phyloP scores from a whole-genome alignment of 1,140 invertebrate genomes.

The Brachionus manjavacas region DNA sequence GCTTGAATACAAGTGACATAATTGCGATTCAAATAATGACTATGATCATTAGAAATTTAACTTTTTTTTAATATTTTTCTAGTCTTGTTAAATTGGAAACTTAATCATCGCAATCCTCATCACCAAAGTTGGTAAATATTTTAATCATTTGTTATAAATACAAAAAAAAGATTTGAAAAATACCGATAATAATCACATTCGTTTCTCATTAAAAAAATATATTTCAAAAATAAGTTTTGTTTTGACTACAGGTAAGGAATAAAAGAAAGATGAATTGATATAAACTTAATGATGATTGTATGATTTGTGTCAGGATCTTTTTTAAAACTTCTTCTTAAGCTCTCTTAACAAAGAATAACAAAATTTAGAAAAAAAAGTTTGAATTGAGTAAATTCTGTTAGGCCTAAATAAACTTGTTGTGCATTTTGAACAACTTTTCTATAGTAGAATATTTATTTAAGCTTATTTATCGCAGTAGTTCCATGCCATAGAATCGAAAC shows the following conservation, averaged over 20 bases:
- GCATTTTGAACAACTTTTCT: not conserved
- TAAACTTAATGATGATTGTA: not conserved
- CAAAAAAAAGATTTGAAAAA: not conserved
- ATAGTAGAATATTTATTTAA: not conserved
- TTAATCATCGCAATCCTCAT: slow-evolving; percentile 1
- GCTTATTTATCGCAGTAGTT: not conserved
- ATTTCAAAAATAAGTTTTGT: slow-evolving; percentile 29
- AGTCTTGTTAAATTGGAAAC: slow-evolving; percentile 17
- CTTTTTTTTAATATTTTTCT: slow-evolving; percentile 9
- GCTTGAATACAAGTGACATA: not conserved
- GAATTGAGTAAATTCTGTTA: not conserved
- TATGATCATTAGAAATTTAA: slow-evolving; percentile 30
- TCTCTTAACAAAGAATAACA: not conserved
- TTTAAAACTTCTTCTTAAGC: not conserved
- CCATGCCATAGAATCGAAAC: not conserved
- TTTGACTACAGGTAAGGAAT: slow-evolving; percentile 24
- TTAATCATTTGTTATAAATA: not conserved
- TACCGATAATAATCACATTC: slow-evolving; percentile 33
- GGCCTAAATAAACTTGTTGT: slow-evolving; percentile 11
- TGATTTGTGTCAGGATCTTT: not conserved
- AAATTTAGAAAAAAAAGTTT: not conserved
- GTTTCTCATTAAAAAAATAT: slow-evolving; percentile 13
- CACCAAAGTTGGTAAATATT: slow-evolving; percentile 7
- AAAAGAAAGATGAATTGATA: slow-evolving; percentile 24
- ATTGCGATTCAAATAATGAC: not conserved